Percentiles rank a stretch among this genome's conserved stretches.
Conservation (phyloP, 2,113 vertebrate genomes). For the Hystrix brachyura region DNA sequence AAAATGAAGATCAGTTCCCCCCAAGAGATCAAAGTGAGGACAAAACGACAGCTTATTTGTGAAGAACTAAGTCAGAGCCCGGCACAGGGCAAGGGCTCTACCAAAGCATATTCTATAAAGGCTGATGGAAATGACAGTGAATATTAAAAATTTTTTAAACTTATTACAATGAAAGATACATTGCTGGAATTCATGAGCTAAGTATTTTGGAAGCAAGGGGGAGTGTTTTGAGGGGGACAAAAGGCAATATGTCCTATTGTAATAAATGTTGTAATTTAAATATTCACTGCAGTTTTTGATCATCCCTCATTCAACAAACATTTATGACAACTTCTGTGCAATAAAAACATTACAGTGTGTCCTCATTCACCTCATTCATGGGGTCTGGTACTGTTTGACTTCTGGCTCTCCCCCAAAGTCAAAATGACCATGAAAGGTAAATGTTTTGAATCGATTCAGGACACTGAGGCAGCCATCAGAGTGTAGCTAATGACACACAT, state of each 20-base stretch:
- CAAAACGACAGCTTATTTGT: background rate
- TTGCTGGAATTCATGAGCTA: background rate
- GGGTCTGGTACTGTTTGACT: background rate
- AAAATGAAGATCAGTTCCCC: background rate
- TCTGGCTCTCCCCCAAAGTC: background rate
- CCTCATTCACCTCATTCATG: background rate
- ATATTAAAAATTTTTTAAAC: background rate
- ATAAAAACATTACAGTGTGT: background rate
- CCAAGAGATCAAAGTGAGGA: accelerated
- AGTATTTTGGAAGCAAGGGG: background rate
- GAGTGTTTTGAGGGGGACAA: background rate
- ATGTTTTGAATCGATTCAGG: background rate
- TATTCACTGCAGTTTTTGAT: background rate
- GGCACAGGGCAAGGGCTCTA: accelerated
- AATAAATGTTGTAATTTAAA: background rate
- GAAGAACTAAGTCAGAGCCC: background rate
- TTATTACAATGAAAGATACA: background rate
- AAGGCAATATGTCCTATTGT: background rate
- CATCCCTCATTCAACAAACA: background rate
- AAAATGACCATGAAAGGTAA: background rate
- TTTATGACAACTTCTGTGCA: background rate
- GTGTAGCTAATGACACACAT: background rate
- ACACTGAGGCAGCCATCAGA: background rate
- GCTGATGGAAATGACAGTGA: background rate
- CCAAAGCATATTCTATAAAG: background rate